Percentiles rank a stretch among this genome's conserved stretches.
phyloP scores from a whole-genome alignment of 2,888 invertebrate species.

The Lutraria lutraria region DNA sequence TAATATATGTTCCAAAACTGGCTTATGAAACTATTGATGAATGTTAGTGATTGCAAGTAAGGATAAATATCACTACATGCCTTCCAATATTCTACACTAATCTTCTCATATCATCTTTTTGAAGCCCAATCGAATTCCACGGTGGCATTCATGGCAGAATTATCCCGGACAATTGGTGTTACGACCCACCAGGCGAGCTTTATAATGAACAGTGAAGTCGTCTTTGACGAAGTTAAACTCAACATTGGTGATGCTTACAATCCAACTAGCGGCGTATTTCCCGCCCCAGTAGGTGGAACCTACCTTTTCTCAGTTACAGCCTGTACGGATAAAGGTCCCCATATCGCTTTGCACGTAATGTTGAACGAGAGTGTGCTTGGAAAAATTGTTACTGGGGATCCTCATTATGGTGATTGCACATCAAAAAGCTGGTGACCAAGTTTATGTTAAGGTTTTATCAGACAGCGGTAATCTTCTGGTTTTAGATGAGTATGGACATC shows the following conservation, averaged over 20 bases:
- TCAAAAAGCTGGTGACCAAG: slow-evolving; percentile 34
- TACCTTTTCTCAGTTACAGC: slow-evolving; percentile 41
- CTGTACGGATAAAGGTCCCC: slow-evolving; percentile 21
- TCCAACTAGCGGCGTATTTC: slow-evolving; percentile 40
- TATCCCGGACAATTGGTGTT: slow-evolving; percentile 17
- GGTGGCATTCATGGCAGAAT: slow-evolving; percentile 32
- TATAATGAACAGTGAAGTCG: no score
- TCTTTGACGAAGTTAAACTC: slow-evolving; percentile 43
- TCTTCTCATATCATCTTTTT: no score
- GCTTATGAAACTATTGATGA: no score
- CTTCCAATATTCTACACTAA: no score
- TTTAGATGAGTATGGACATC: neutral
- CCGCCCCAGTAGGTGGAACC: slow-evolving; percentile 38
- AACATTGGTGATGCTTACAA: slow-evolving; percentile 45
- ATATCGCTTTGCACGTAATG: slow-evolving; percentile 24
- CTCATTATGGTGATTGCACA: neutral
- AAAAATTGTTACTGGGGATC: slow-evolving; percentile 34
- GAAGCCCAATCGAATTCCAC: neutral
- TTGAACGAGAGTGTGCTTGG: slow-evolving; percentile 21
- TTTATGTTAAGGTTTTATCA: slow-evolving; percentile 32
- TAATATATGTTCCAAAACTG: no score
- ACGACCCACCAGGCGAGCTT: slow-evolving; percentile 34
- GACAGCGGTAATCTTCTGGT: slow-evolving; percentile 16
- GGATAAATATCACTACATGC: no score
- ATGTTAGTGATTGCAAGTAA: no score